Base-by-base conservation (phyloP, 2,797 vertebrate species). In the Lepilemur septentrionalis region DNA sequence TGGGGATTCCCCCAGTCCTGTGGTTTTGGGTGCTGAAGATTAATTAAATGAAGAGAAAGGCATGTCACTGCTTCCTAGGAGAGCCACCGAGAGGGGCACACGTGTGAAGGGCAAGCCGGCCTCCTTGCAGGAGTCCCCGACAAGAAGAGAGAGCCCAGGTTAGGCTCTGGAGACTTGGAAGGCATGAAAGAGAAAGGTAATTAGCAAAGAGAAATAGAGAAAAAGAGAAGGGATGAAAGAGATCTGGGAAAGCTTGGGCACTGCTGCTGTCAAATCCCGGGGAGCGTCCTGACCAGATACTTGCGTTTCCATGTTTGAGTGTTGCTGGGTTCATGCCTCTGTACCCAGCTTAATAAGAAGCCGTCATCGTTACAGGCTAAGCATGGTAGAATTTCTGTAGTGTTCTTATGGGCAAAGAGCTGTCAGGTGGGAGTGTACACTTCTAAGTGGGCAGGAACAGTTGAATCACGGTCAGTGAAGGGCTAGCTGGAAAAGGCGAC, bases 201-300 rank as follows among this genome's bases (percentile, higher is more conserved):
- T 69, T 25, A 46, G 13, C 30, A 25, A 50, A 55, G 85, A 55
- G 41, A 67, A 72, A 17, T 2, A 22, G 15, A 52, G 25, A 4
- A 12, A 20, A 25, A n/a, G 35, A 18, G 23, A 20, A 30, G 76
- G 7, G 1, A 5, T 18, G 5, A 1, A n/a, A 12, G 90, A 72
- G 14, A 30, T 11, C 28, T 13, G 1, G 55, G 32, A 48, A 48
- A 3, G 35, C 0, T 11, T 1, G 2, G 18, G 6, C 4, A 7
- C 32, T 55, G 30, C 22, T 9, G 55, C 28, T 17, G 4, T 30
- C 22, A 13, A 20, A 3, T 13, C 2, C 0, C 28, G 17, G 52
- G 0, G 2, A 18, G 2, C 1, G 15, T 5, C 0, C 52, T 28
- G 8, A 25, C 43, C 8, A 7, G 7, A 32, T 0, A 1, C 35